A percentile compares a stretch with the other conserved stretches of the same genome.
These are phyloP conservation scores for Bombus pascuorum DNA, from an alignment of 1,140 invertebrate species.

Conservation along the genomic window DNA sequence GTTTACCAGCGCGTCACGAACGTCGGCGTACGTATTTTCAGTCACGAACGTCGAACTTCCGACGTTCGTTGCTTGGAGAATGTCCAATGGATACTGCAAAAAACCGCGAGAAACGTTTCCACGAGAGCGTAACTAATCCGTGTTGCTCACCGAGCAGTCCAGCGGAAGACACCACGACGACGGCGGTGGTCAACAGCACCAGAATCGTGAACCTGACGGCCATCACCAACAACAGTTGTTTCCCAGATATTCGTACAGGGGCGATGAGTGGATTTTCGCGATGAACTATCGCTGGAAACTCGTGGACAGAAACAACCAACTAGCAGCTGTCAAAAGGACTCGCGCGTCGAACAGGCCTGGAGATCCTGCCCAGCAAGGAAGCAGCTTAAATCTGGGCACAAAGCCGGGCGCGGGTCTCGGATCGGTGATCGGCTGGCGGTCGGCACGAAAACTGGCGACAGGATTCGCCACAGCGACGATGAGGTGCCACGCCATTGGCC, in stretches of 20 bases:
- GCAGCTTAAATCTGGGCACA: conserved; percentile 78
- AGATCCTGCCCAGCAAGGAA: conserved; percentile 77
- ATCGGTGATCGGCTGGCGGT: conserved; percentile 65
- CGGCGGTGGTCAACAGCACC: conserved; percentile 67
- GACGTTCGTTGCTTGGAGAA: background rate
- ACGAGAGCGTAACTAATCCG: conserved; percentile 30
- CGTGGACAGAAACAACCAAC: conserved; percentile 29
- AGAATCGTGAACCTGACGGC: conserved; percentile 65
- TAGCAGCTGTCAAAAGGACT: conserved; percentile 31
- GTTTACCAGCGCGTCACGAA: conserved; percentile 12
- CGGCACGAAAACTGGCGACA: conserved; percentile 72
- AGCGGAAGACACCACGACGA: conserved; percentile 72
- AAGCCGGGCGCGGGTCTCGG: conserved; percentile 72
- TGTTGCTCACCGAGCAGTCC: conserved; percentile 78
- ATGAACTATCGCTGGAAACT: conserved; percentile 16
- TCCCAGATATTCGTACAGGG: background rate
- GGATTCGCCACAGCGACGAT: conserved; percentile 75
- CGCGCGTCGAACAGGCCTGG: conserved; percentile 39
- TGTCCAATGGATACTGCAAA: background rate
- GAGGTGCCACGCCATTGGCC: conserved; percentile 63
- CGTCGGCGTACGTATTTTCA: background rate
- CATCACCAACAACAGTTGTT: conserved; percentile 53
- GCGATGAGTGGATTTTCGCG: conserved; percentile 24
- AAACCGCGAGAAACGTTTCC: conserved; percentile 11
- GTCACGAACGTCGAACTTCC: background rate